Base-by-base conservation (phyloP, 2,888 invertebrate genomes). In the Melolontha melolontha region DNA sequence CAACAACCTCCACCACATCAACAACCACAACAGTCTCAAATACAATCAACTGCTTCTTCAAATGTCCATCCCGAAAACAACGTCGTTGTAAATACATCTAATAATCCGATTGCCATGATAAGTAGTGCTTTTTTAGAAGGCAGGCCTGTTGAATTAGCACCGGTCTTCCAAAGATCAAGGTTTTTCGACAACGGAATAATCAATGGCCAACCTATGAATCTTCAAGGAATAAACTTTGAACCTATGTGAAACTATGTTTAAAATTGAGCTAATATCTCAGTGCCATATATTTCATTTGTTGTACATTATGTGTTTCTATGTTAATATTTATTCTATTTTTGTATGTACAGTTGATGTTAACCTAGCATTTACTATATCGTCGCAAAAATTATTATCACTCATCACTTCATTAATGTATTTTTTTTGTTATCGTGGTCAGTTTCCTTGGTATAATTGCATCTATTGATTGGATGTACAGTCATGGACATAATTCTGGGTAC, bases 181-280 rank as follows among this genome's bases (percentile, higher is more conserved):
- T 82, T 79, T 73, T 77, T 81, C 52, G 83, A 82, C 64, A 74
- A 76, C 10, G 72, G 76, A 11, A 70, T 77, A 39, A 70, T 75
- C 47, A 76, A 78, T 41, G 75, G 76, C 55, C 89, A 88, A 82
- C 84, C 85, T 73, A 87, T 92, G 79, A 91, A 91, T 83, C 87
- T 91, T 79, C 89, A 92, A 78, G 91, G 90, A 73, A 88, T 93
- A 71, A 92, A 91, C 82, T 92, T 92, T 76, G 92, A 91, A 81
- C 88, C 91, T 78, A 90, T 92, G 87, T 92, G 59, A 59, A 59
- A 59, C 12, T 59, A 47, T 11, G 44, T 59, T 47, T 59, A 59
- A 29, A 47, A 12, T 44, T 47, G 59, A 47, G 14, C 29, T 52
- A 27, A 27, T 7, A 47, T 47, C 44, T 59, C 29, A 59, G 59